Base-by-base conservation (phyloP, 1,140 invertebrate genomes). In the Calycopis cecrops region DNA sequence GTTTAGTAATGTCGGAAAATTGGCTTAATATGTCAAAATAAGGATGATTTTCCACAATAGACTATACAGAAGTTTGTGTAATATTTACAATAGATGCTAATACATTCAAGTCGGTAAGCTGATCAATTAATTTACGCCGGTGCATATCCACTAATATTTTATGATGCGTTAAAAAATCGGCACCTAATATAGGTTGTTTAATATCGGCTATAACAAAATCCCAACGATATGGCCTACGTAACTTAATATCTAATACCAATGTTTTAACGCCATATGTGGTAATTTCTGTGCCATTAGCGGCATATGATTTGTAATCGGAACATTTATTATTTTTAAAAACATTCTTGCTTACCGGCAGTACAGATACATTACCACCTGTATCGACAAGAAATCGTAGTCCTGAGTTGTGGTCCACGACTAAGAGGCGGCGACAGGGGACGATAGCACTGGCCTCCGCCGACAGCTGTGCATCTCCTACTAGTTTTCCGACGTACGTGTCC, bases 281-380 rank as follows among this genome's bases (percentile, higher is more conserved):
- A n/a, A 65, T 68, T 28, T 37, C 49, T 4, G 55, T 61, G 4
- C 62, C 58, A 42, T 68, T n/a, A n/a, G 65, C 62, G 4, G 66
- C 66, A 35, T 60, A 68, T 11, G 62, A 17, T 35, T 57, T 62
- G 52, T 63, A 65, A 12, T 40, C 33, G 35, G 18, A 21, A 35
- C 40, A 35, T 17, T 35, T 35, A 16, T 6, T 16, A 28, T 35
- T 34, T 6, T 18, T 28, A 44, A 35, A 57, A 14, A 14, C 12
- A 16, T 33, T 42, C 50, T 50, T 56, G 10, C 21, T 14, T 7
- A 18, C 33, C 8, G 58, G 60, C 9, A 67, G 10, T 3, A n/a
- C n/a, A n/a, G n/a, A n/a, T n/a, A n/a, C n/a, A n/a, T n/a, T n/a
- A n/a, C n/a, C n/a, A n/a, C n/a, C n/a, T 9, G 57, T 62, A 34